These are phyloP conservation scores for Lasioglossum figueresi DNA, from an alignment of 2,888 invertebrate genomes.

Conservation along the genomic window DNA sequence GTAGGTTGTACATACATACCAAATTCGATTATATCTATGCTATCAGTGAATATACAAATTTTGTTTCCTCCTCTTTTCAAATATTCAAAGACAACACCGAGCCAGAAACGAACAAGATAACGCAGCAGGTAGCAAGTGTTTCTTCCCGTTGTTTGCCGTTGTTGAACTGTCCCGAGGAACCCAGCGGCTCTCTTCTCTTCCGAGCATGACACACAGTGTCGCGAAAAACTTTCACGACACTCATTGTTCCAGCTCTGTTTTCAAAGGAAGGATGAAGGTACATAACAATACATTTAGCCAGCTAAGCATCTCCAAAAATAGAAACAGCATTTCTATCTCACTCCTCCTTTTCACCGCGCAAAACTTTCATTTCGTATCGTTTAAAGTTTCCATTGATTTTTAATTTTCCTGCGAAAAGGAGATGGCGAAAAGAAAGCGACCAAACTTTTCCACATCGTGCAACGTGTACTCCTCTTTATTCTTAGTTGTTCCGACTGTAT, in stretches of 20 bases:
- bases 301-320: constrained; percentile 11
- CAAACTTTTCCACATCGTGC: neutral
- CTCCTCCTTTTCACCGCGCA: neutral
- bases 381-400: constrained; percentile 11
- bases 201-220: neutral
- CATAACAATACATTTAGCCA: neutral
- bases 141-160: constrained; percentile 8
- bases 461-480: neutral
- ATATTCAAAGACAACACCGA: neutral
- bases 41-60: neutral
- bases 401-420: neutral
- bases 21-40: neutral
- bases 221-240: neutral
- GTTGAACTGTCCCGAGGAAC: neutral
- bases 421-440: no score
- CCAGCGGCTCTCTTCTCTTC: neutral
- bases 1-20: neutral
- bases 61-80: neutral
- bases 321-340: neutral
- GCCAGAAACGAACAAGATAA: neutral
- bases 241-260: constrained; percentile 9
- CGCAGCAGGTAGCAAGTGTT: neutral
- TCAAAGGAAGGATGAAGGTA: constrained; percentile 7
- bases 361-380: constrained; percentile 8
- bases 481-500: neutral